A percentile compares a stretch with the other conserved stretches of the same genome.
These are phyloP conservation scores for Idaea aversata DNA, from an alignment of 2,888 invertebrate species.

Conservation along the genomic window DNA sequence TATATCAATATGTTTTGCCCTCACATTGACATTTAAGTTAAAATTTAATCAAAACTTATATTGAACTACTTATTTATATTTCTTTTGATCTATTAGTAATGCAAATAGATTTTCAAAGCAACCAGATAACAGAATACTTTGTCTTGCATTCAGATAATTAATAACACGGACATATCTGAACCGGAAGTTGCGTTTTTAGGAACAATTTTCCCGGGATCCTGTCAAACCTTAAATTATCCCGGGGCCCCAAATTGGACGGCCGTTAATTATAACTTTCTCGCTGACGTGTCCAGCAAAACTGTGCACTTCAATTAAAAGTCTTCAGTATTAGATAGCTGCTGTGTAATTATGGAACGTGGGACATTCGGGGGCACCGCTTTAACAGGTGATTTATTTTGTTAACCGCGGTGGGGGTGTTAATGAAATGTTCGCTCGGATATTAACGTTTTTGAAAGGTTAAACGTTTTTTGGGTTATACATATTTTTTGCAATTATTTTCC, in stretches of 20 bases:
- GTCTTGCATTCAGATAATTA: constrained; percentile 24
- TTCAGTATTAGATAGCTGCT: constrained; percentile 45
- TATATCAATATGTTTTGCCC: neutral
- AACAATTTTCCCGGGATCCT: constrained; percentile 31
- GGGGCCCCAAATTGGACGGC: constrained; percentile 50
- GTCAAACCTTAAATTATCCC: constrained; percentile 63
- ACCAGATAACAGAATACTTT: constrained; percentile 5
- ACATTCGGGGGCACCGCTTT: constrained; percentile 16
- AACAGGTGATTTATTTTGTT: constrained; percentile 28
- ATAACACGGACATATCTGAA: constrained; percentile 24
- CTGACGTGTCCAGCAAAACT: constrained; percentile 53
- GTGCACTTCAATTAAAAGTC: constrained; percentile 63
- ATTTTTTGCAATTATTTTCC: neutral
- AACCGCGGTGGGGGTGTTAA: constrained; percentile 20
- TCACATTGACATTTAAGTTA: no score
- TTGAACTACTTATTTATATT: no score
- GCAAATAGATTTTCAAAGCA: neutral
- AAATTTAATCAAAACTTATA: no score
- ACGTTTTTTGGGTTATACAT: neutral
- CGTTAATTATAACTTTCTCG: constrained; percentile 71
- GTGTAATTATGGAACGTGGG: constrained; percentile 35
- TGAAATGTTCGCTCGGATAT: constrained; percentile 16
- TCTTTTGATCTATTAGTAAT: neutral
- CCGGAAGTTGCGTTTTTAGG: constrained; percentile 26
- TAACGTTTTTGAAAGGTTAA: constrained; percentile 7